Evolutionary conservation across 2,888 invertebrate species (phyloP).

Genomic region (Netelia fuscicornis): DNA sequence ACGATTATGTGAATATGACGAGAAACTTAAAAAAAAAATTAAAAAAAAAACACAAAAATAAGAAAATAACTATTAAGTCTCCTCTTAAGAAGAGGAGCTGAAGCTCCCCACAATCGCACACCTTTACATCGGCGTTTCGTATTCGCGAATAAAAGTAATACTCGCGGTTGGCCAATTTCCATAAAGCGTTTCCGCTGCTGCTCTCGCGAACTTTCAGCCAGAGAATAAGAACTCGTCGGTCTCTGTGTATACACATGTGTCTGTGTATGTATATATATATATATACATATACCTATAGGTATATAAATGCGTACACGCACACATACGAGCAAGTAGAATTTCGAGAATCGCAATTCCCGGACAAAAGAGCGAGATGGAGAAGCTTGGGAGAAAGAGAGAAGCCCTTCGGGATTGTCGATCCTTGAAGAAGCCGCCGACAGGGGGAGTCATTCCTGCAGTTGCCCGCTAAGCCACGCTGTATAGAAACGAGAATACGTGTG

Average conservation of each 20-base stretch:
- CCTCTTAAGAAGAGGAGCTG: no score
- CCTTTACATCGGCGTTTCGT: background rate
- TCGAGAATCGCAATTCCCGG: conserved; percentile 72
- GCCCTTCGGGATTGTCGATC: conserved; percentile 69
- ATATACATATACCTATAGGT: background rate
- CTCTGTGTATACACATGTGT: background rate
- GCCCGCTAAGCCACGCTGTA: conserved; percentile 1
- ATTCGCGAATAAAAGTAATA: conserved; percentile 34
- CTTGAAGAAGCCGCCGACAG: conserved; percentile 74
- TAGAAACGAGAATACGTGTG: conserved; percentile 46
- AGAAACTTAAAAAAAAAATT: no score
- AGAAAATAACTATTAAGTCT: no score
- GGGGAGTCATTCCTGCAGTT: conserved; percentile 22
- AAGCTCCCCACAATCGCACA: background rate
- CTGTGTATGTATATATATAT: no score
- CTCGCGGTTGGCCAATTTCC: conserved; percentile 35
- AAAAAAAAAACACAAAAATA: no score
- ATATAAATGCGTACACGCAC: background rate
- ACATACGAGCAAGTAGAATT: conserved; percentile 63
- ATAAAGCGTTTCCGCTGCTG: conserved; percentile 41
- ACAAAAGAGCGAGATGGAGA: conserved; percentile 16
- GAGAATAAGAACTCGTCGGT: conserved; percentile 20
- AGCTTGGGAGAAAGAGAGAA: conserved; percentile 43
- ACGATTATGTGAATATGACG: no score
- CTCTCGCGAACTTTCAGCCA: conserved; percentile 10